These are phyloP conservation scores for Aporophyla nigra DNA, from an alignment of 2,888 invertebrate genomes.

Conservation along the genomic window DNA sequence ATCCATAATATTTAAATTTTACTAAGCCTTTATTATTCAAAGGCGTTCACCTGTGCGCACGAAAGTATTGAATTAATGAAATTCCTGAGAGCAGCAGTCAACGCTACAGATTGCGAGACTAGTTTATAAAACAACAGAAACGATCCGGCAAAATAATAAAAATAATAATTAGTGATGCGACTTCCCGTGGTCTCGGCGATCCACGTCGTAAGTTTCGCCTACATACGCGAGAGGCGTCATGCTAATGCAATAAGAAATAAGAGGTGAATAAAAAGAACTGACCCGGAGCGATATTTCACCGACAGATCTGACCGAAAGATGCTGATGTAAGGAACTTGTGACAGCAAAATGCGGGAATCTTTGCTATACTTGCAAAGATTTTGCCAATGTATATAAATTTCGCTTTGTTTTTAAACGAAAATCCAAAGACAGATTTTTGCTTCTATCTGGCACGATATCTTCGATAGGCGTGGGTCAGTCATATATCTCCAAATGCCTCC, in stretches of 20 bases:
- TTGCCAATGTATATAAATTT: conserved; percentile 3
- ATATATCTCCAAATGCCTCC: conserved; percentile 7
- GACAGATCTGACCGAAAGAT: conserved; percentile 79
- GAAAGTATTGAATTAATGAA: conserved; percentile 53
- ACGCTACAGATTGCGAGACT: conserved; percentile 44
- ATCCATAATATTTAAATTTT: conserved; percentile 51
- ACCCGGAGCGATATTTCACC: conserved; percentile 77
- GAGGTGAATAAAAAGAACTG: conserved; percentile 78
- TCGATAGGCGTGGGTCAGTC: background rate
- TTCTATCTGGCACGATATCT: conserved; percentile 8
- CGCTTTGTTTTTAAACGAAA: conserved; percentile 27
- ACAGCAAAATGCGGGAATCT: conserved; percentile 67
- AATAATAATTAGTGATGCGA: conserved; percentile 82
- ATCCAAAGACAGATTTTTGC: background rate
- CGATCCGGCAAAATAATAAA: conserved; percentile 64
- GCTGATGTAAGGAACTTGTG: conserved; percentile 76
- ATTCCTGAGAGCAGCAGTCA: conserved; percentile 47
- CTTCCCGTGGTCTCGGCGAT: conserved; percentile 71
- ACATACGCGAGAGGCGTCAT: conserved; percentile 76
- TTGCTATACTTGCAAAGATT: conserved; percentile 52
- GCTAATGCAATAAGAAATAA: conserved; percentile 80
- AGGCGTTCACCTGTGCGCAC: conserved; percentile 47
- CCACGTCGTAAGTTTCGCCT: conserved; percentile 77
- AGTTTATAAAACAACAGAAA: conserved; percentile 58
- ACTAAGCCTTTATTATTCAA: conserved; percentile 42